Conservation (phyloP, 2,113 vertebrate genomes). For the Austrofundulus limnaeus region DNA sequence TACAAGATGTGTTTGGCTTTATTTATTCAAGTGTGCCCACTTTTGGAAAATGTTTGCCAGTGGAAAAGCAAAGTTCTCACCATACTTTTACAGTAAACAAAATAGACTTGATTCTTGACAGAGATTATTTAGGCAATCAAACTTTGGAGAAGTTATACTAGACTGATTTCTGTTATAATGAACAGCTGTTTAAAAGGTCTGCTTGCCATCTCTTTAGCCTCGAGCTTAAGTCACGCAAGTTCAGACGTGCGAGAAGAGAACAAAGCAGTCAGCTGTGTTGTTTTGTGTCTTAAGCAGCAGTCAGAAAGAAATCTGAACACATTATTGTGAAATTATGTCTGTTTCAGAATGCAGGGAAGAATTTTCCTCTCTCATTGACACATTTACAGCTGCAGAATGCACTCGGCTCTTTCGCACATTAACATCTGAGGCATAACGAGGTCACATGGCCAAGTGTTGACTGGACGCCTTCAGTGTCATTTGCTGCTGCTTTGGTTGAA, state of each 20-base stretch:
- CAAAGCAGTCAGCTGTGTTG: conserved; percentile 30
- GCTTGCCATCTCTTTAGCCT: conserved; percentile 2
- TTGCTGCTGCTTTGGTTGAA: neutral
- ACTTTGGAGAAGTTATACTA: neutral
- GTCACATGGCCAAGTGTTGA: neutral
- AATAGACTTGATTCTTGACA: neutral
- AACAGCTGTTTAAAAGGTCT: conserved; percentile 25
- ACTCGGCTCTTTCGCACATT: neutral
- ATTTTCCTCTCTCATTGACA: conserved; percentile 13
- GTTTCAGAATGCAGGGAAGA: neutral
- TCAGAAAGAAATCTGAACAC: conserved; percentile 20
- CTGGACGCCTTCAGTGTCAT: conserved; percentile 1
- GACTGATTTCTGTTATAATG: neutral
- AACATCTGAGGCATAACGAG: neutral
- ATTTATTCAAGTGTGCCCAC: no score
- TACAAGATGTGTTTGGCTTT: no score
- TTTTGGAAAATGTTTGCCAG: no score
- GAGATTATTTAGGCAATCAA: neutral
- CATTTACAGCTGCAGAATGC: neutral
- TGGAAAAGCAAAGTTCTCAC: no score
- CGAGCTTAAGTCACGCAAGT: conserved; percentile 4
- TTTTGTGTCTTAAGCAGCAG: conserved; percentile 14
- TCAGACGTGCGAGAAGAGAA: conserved; percentile 27
- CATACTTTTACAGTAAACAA: neutral
- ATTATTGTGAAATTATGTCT: conserved; percentile 35